These are phyloP conservation scores for Camponotus floridanus DNA, from an alignment of 1,140 invertebrate genomes.

Conservation along the genomic window DNA sequence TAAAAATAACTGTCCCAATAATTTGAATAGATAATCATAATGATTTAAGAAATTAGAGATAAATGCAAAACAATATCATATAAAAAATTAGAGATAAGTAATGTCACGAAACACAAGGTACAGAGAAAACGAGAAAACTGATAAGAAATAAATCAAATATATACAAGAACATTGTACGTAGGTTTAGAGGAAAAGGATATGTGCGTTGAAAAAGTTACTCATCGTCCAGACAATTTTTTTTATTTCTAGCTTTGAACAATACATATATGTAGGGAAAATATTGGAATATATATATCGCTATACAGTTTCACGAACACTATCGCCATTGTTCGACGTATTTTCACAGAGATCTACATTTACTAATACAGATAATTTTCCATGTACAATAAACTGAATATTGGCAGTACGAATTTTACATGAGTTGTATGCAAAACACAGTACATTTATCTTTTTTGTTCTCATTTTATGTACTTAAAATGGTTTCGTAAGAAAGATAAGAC, in stretches of 20 bases:
- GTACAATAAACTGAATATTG: constrained; percentile 43
- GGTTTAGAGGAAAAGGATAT: constrained; percentile 68
- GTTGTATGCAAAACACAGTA: constrained; percentile 49
- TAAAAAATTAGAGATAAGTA: constrained; percentile 15
- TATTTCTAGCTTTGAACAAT: constrained; percentile 78
- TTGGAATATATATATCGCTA: constrained; percentile 68
- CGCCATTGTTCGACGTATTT: constrained; percentile 34
- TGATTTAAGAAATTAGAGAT: not conserved
- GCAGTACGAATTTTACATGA: constrained; percentile 45
- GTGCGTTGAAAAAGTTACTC: constrained; percentile 65
- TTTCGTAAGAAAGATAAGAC: constrained; percentile 35
- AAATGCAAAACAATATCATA: constrained; percentile 30
- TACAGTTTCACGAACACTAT: constrained; percentile 67
- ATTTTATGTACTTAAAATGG: constrained; percentile 32
- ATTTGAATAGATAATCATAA: not conserved
- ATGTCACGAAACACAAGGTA: constrained; percentile 82
- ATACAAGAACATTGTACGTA: constrained; percentile 50
- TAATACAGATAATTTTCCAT: constrained; percentile 60
- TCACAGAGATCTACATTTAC: constrained; percentile 62
- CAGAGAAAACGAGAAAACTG: constrained; percentile 78
- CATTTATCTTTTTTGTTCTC: constrained; percentile 26
- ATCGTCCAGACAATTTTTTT: constrained; percentile 79
- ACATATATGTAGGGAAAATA: constrained; percentile 70
- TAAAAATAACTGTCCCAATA: not conserved
- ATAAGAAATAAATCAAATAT: constrained; percentile 52